Conservation (phyloP, 2,888 invertebrate species). For the Cerastis rubricosa region DNA sequence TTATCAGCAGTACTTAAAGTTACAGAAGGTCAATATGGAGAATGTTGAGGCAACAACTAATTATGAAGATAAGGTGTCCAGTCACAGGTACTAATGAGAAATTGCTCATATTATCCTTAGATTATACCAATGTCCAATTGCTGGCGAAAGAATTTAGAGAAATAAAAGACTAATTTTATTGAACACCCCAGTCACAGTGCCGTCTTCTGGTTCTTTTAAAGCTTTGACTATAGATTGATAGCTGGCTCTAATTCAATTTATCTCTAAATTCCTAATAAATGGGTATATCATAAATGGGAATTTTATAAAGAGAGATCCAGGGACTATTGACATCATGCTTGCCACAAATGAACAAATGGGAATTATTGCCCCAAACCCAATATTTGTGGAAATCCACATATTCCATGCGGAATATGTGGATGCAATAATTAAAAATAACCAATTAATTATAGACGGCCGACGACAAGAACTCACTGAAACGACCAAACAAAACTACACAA, state of each 20-base stretch:
- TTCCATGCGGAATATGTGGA: too few species aligned
- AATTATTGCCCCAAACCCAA: background rate
- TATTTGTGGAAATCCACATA: background rate
- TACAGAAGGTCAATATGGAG: slow-evolving; percentile 87
- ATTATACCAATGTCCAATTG: background rate
- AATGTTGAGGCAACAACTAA: slow-evolving; percentile 90
- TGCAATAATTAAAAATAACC: too few species aligned
- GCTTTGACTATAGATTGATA: background rate
- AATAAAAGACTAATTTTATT: background rate
- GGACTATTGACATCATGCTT: background rate
- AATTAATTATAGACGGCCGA: too few species aligned
- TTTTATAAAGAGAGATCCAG: background rate
- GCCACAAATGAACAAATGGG: background rate
- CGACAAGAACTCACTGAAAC: too few species aligned
- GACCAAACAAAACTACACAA: too few species aligned
- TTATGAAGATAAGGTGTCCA: slow-evolving; percentile 84
- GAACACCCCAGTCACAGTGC: background rate
- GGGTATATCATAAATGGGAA: background rate
- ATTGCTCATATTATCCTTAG: background rate
- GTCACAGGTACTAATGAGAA: slow-evolving; percentile 75
- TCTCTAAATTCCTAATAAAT: background rate
- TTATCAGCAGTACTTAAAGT: slow-evolving; percentile 91
- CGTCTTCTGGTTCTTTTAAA: background rate
- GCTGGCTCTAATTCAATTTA: background rate
- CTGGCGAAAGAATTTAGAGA: background rate